A percentile compares a stretch with the other conserved stretches of the same genome.
phyloP scores from a whole-genome alignment of 2,888 invertebrate species.

The Incurvaria masculella region DNA sequence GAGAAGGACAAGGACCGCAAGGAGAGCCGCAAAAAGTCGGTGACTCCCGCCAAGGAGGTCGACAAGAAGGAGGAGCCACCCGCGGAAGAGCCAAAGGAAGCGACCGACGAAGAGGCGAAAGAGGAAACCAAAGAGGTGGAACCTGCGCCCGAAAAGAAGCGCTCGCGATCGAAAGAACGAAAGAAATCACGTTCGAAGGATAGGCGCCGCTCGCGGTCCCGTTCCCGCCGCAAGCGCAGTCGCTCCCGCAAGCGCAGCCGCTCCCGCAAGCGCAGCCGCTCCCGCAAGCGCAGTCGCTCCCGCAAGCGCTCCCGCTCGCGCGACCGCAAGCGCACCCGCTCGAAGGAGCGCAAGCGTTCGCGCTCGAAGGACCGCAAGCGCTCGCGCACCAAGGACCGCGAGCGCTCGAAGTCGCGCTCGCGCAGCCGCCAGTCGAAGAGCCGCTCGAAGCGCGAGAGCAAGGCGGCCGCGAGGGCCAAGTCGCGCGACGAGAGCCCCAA shows the following conservation, averaged over 20 bases:
- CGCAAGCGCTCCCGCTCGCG: conserved; percentile 34
- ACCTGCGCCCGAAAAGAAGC: conserved; percentile 37
- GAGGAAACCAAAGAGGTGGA: conserved; percentile 25
- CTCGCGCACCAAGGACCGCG: conserved; percentile 31
- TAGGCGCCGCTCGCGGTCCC: conserved; percentile 55
- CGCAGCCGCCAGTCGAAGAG: conserved; percentile 43
- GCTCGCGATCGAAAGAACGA: conserved; percentile 40
- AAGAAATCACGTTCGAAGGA: conserved; percentile 50
- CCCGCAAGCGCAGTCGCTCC: conserved; percentile 47
- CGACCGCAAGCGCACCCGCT: conserved; percentile 23
- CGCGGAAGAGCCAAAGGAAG: conserved; percentile 27
- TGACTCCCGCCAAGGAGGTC: conserved; percentile 29
- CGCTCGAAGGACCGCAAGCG: conserved; percentile 20
- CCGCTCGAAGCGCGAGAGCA: conserved; percentile 39
- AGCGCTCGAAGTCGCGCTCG: conserved; percentile 28
- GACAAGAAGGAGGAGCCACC: conserved; percentile 24
- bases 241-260: conserved; percentile 44
- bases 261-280: conserved; percentile 48
- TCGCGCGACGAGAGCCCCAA: conserved; percentile 39
- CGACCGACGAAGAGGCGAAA: conserved; percentile 28
- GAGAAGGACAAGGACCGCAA: conserved; percentile 31
- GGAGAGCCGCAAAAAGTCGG: conserved; percentile 39
- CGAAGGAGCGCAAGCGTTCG: conserved; percentile 37
- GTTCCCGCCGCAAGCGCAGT: conserved; percentile 32
- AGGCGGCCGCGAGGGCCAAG: conserved; percentile 36